These are phyloP conservation scores for Microplitis deprimator DNA, from an alignment of 2,888 invertebrate genomes.

Conservation along the genomic window DNA sequence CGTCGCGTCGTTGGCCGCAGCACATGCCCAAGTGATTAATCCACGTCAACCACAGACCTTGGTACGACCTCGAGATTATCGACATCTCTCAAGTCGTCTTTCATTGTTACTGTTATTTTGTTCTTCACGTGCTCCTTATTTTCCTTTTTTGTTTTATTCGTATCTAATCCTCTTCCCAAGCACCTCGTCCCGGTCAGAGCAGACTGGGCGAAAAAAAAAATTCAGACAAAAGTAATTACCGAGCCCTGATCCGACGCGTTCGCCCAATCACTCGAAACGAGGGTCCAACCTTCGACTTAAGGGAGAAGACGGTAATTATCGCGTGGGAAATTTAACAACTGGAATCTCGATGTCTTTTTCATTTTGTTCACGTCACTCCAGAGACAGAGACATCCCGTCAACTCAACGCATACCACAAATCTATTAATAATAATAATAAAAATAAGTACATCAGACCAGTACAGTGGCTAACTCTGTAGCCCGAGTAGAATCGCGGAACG, in stretches of 20 bases:
- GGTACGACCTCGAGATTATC: slow-evolving; percentile 52
- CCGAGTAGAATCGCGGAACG: not conserved
- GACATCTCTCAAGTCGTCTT: slow-evolving; percentile 34
- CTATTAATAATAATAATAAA: too few species aligned
- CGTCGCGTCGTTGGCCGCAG: slow-evolving; percentile 68
- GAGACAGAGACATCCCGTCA: too few species aligned
- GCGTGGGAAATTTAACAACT: slow-evolving; percentile 58
- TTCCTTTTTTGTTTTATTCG: not conserved
- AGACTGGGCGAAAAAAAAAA: slow-evolving; percentile 20
- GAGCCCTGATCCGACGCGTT: slow-evolving; percentile 24
- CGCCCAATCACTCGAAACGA: slow-evolving; percentile 25
- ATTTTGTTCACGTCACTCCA: too few species aligned
- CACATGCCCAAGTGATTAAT: slow-evolving; percentile 66
- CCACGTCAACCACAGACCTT: slow-evolving; percentile 69
- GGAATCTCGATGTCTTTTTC: slow-evolving; percentile 39
- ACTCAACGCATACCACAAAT: too few species aligned
- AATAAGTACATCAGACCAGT: not conserved
- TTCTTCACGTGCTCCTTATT: not conserved
- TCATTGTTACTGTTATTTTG: slow-evolving; percentile 8
- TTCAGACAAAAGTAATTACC: slow-evolving; percentile 31
- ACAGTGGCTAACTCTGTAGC: slow-evolving; percentile 2
- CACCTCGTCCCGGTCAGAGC: not conserved
- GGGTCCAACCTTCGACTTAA: slow-evolving; percentile 49
- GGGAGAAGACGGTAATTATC: slow-evolving; percentile 56
- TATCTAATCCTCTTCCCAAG: not conserved